Evolutionary conservation across 2,113 vertebrate species (phyloP).

Genomic region (Azemiops feae): DNA sequence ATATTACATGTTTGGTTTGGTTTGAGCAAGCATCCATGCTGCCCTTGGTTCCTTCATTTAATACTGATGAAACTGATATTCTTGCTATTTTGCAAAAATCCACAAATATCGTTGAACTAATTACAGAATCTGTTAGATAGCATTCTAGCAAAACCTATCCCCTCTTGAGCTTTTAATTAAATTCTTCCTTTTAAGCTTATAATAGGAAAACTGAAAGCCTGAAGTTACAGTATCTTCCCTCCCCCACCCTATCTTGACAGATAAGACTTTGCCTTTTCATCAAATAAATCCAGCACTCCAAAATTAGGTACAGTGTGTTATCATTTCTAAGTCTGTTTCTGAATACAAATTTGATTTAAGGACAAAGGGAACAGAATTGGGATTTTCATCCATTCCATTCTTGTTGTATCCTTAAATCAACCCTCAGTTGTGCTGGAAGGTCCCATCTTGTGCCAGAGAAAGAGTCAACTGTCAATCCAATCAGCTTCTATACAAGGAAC

Average conservation of each 20-base stretch:
- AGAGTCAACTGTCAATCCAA: background rate
- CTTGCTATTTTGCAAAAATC: background rate
- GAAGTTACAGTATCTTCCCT: background rate
- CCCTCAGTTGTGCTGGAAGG: background rate
- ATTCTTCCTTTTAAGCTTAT: constrained; percentile 8
- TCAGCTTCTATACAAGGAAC: background rate
- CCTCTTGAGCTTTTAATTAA: background rate
- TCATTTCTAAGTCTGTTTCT: background rate
- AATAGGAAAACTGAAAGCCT: background rate
- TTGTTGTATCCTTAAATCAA: background rate
- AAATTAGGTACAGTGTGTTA: background rate
- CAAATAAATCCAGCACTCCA: background rate
- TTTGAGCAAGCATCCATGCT: background rate
- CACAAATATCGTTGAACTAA: background rate
- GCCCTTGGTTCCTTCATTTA: background rate
- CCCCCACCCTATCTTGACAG: background rate
- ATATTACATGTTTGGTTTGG: background rate
- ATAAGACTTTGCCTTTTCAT: background rate
- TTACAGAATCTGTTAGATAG: background rate
- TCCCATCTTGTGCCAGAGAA: background rate
- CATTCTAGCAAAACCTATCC: constrained; percentile 3
- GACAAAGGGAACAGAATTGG: background rate
- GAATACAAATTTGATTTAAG: background rate
- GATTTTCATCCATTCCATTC: background rate
- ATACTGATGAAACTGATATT: background rate